Evolutionary conservation across 2,888 invertebrate species (phyloP).

Genomic region (Nephrotoma guestfalica): DNA sequence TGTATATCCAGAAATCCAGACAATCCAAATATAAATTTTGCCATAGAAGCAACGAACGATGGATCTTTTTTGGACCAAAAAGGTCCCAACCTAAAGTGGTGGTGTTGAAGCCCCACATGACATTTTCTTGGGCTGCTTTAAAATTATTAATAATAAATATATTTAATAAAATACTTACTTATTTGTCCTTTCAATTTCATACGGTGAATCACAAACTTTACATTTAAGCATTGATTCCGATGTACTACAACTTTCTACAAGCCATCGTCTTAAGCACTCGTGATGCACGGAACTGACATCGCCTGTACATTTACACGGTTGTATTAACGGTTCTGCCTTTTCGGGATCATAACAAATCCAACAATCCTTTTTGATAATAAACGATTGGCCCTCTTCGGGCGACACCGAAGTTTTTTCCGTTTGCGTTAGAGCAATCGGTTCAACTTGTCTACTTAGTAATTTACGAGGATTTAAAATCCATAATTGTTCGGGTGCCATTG

Average conservation of each 20-base stretch:
- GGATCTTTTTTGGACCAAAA: too few species aligned
- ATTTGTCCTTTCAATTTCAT: conserved; percentile 62
- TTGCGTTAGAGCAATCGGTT: conserved; percentile 33
- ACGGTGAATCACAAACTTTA: conserved; percentile 73
- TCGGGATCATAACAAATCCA: conserved; percentile 89
- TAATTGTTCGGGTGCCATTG: conserved; percentile 81
- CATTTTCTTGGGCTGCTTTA: not conserved
- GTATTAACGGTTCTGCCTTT: conserved; percentile 67
- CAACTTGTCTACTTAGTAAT: conserved; percentile 54
- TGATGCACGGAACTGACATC: conserved; percentile 89
- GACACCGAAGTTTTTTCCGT: conserved; percentile 23
- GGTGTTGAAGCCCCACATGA: too few species aligned
- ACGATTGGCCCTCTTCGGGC: conserved; percentile 38
- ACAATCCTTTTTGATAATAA: conserved; percentile 55
- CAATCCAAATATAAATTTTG: too few species aligned
- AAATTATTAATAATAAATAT: not conserved
- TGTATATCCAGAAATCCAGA: too few species aligned
- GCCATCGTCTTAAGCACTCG: conserved; percentile 78
- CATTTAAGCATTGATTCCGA: conserved; percentile 55
- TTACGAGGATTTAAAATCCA: conserved; percentile 89
- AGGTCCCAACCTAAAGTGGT: too few species aligned
- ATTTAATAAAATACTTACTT: conserved; percentile 30
- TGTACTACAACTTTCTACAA: conserved; percentile 71
- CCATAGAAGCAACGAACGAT: too few species aligned
- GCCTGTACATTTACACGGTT: conserved; percentile 80